Evolutionary conservation across 2,888 invertebrate species (phyloP), one percentile per base, ranked within the genome.

Genomic region (Tiliacea aurago): DNA sequence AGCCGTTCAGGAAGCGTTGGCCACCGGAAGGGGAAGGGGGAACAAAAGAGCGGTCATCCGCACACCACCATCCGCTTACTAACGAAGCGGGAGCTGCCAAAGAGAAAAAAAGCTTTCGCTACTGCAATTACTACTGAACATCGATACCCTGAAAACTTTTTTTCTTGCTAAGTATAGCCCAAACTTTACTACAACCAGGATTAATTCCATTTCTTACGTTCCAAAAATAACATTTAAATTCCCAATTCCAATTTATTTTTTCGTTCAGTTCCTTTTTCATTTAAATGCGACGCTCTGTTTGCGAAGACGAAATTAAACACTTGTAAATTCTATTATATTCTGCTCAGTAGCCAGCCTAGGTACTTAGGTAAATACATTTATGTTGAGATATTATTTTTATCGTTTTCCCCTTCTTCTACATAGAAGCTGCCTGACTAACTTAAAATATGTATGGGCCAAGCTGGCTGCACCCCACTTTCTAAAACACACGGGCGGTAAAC

Each of bases 31-130:
- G 88, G 82, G 85, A 81, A 72, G 63, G 59, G 69, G 84, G 86
- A 89, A 91, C 88, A 91, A 91, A 86, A 87, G 84, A 81, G 75
- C 81, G 84, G 86, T 87, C 86, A 84, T 84, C 88, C 84, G 77
- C 84, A 81, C 86, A 77, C 80, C 84, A 77, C 77, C 79, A 78
- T 78, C 84, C 83, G 84, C 75, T 80, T 81, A 73, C 86, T 89
- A 85, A 90, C 88, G 88, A 90, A 90, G 84, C 89, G 65, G 28
- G 79, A 81, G 81, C 78, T 82, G 67, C 79, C 71, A 83, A 83
- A 85, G 85, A 72, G 80, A 79, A 86, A 87, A 73, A 89, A 87
- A 86, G 70, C 78, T 76, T 84, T 78, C 66, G 74, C 78, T 79
- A 81, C 81, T 79, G 81, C 89, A 89, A 89, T 90, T 90, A 90